A percentile compares a stretch with the other conserved stretches of the same genome.
Conservation (phyloP, 2,113 vertebrate genomes). For the Odobenus rosmarus region DNA sequence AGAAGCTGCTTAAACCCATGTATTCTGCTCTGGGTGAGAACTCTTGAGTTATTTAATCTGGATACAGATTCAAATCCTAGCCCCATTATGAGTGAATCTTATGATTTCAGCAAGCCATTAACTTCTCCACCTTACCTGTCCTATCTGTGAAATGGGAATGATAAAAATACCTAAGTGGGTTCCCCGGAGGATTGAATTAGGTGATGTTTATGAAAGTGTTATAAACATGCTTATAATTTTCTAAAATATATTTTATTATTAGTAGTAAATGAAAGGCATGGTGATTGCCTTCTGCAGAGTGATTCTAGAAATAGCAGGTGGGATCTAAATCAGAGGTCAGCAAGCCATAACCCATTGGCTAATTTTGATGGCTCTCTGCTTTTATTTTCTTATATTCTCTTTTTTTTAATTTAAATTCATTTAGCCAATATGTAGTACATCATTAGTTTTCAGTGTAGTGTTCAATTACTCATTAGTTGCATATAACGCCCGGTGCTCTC, state of each 20-base stretch:
- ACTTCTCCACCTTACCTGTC: background rate
- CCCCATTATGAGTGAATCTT: background rate
- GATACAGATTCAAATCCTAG: background rate
- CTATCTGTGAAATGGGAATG: background rate
- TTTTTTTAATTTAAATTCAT: too few species aligned
- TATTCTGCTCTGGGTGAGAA: background rate
- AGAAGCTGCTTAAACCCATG: background rate
- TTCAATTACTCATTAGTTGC: too few species aligned
- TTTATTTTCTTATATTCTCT: background rate
- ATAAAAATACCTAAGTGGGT: background rate
- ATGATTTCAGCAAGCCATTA: background rate
- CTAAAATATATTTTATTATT: background rate
- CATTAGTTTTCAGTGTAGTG: too few species aligned
- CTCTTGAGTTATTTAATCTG: background rate
- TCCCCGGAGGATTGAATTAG: background rate
- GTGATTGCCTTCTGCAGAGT: background rate
- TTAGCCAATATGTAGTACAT: too few species aligned
- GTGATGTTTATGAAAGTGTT: background rate
- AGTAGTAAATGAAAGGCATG: background rate
- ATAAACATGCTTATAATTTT: background rate
- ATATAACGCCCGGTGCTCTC: too few species aligned
- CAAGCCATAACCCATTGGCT: background rate
- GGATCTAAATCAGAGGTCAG: background rate
- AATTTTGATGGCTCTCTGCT: background rate
- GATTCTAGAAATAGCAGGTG: background rate